These are phyloP conservation scores for Gallinago nigripennis DNA, from an alignment of 2,797 vertebrate genomes.

Conservation along the genomic window DNA sequence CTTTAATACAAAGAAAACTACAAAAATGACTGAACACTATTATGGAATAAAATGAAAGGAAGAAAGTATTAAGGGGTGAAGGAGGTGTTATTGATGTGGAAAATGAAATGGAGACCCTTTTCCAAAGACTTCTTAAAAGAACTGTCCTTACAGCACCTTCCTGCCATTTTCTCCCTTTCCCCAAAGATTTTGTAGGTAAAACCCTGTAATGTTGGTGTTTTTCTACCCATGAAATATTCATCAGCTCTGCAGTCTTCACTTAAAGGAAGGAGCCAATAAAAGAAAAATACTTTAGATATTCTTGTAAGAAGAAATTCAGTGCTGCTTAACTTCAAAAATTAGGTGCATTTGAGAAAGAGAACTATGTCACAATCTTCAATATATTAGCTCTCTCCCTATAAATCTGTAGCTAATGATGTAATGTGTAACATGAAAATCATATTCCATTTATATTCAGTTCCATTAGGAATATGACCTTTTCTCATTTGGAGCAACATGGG, in stretches of 20 bases:
- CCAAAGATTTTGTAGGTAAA: constrained; percentile 59
- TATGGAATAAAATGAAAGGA: constrained; percentile 40
- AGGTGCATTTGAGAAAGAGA: constrained; percentile 57
- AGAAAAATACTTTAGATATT: constrained; percentile 54
- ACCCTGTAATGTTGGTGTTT: constrained; percentile 14
- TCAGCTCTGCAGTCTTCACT: constrained; percentile 66
- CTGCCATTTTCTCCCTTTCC: constrained; percentile 32
- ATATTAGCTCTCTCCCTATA: constrained; percentile 70
- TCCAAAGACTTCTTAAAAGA: constrained; percentile 43
- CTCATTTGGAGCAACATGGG: constrained; percentile 52
- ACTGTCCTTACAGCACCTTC: not conserved
- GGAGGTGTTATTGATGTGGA: constrained; percentile 33
- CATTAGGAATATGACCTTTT: constrained; percentile 39
- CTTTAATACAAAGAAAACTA: constrained; percentile 52
- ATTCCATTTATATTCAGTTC: constrained; percentile 64
- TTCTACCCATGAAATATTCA: constrained; percentile 73
- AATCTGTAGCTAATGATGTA: constrained; percentile 75
- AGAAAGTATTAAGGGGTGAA: constrained; percentile 42
- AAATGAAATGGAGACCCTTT: constrained; percentile 50
- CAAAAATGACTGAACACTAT: constrained; percentile 13
- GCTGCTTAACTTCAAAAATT: constrained; percentile 72
- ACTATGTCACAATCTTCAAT: constrained; percentile 69
- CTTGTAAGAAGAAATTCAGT: constrained; percentile 67
- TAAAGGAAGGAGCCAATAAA: constrained; percentile 74
- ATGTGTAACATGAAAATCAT: constrained; percentile 67